A percentile compares a stretch with the other conserved stretches of the same genome.
These are phyloP conservation scores for Girardinichthys multiradiatus DNA, from an alignment of 2,113 vertebrate species.

Conservation along the genomic window DNA sequence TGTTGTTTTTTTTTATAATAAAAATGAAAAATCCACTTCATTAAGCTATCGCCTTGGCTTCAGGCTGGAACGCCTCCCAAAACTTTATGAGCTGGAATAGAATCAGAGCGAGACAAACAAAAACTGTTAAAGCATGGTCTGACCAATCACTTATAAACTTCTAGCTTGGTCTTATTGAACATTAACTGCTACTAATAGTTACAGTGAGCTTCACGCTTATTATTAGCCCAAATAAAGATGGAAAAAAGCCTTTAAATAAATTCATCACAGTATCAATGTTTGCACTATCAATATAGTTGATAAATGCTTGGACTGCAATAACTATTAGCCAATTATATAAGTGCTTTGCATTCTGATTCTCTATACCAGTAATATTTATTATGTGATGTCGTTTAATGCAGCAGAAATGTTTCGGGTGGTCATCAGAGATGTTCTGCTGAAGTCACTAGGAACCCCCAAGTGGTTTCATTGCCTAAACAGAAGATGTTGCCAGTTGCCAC, in stretches of 20 bases:
- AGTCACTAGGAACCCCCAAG: not conserved
- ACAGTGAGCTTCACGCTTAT: not conserved
- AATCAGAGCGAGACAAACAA: constrained; percentile 10
- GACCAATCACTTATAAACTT: not conserved
- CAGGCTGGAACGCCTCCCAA: constrained; percentile 96
- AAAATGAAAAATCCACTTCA: constrained; percentile 48
- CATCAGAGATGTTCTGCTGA: not conserved
- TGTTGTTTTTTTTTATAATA: not conserved
- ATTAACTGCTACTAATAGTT: not conserved
- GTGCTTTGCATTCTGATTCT: not conserved
- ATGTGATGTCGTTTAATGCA: not conserved
- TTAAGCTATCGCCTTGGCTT: constrained; percentile 97
- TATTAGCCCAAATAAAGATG: not conserved
- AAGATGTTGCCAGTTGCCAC: no score
- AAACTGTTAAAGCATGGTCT: not conserved
- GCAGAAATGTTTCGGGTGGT: not conserved
- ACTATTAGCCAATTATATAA: no score
- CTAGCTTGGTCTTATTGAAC: not conserved
- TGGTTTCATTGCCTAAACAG: no score
- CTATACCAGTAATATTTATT: not conserved
- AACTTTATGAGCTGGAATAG: constrained; percentile 90
- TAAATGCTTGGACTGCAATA: not conserved
- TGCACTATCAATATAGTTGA: not conserved
- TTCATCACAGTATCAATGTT: not conserved
- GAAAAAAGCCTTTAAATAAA: no score